Evolutionary conservation across 37 sponge, comb jelly and placozoan species (phyloP), one percentile per base, ranked within the genome.

Genomic region (Halisarca cf. caerulea): DNA sequence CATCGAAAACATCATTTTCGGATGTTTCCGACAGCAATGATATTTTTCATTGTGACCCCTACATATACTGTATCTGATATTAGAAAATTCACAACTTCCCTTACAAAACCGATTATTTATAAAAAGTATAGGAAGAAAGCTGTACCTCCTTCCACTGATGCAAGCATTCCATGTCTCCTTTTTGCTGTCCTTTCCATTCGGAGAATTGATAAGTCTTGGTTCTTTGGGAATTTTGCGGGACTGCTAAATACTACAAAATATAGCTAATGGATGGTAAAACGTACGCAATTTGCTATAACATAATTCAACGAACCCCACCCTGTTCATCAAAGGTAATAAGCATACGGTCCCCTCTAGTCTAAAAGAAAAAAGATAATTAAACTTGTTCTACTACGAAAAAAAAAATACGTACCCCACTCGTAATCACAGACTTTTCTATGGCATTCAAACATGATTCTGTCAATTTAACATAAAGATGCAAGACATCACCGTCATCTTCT

Each of bases 381-480:
- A n/a, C n/a, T n/a, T n/a, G n/a, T n/a, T n/a, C n/a, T n/a, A n/a
- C n/a, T 11, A 55, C 57, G 17, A 55, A 20, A 55, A 11, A 55
- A 38, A 7, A 37, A 43, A n/a, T 27, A 25, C 53, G 14, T 43
- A 44, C 47, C 3, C 80, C 15, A 79, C 53, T 44, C 7, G 7
- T 55, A 79, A n/a, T 44, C 25, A 25, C 57, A 28, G 18, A 79
- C 57, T 20, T 47, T 27, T 44, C 18, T 20, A 93, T 84, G 17
- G 91, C 88, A 39, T 82, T 87, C 37, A 85, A 42, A 61, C 94
- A 81, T 27, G 78, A 72, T 27, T 93, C 94, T 28, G 94, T 93
- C 59, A 93, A 80, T 42, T 90, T 93, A 24, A 88, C 83, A 73
- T 90, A 88, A 54, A 93, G 77, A 20, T 88, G 89, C 44, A 74